Percentiles rank a stretch among this genome's conserved stretches.
Conservation (phyloP, 2,888 invertebrate species). For the Eupithecia tripunctaria region DNA sequence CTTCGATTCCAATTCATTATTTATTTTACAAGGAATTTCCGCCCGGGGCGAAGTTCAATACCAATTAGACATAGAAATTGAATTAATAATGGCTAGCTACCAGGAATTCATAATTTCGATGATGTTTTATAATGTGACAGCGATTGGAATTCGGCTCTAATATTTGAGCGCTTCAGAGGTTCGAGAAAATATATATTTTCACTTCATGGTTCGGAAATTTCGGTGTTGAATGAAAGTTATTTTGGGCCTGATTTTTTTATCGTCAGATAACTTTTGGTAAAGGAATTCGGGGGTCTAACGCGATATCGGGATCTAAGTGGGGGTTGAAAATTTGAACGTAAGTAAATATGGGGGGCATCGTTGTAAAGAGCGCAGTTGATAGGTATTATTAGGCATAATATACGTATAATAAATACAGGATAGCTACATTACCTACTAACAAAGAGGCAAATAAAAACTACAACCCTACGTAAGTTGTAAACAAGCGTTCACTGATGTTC, state of each 20-base stretch:
- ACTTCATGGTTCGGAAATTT: neutral
- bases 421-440: too few relatives aligned
- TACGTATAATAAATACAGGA: too few relatives aligned
- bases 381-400: too few relatives aligned
- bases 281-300: too few relatives aligned
- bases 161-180: conserved; percentile 14
- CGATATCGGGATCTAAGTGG: too few relatives aligned
- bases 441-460: too few relatives aligned
- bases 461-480: too few relatives aligned
- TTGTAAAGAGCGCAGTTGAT: too few relatives aligned
- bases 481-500: too few relatives aligned
- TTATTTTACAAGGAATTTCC: conserved; percentile 14
- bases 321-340: too few relatives aligned
- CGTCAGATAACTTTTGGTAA: neutral
- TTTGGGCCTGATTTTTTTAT: neutral
- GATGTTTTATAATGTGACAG: conserved; percentile 16
- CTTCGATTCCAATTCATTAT: conserved; percentile 15
- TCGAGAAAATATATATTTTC: conserved; percentile 12
- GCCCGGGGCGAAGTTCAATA: conserved; percentile 18
- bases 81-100: conserved; percentile 23
- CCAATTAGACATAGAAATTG: conserved; percentile 25
- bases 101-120: conserved; percentile 23
- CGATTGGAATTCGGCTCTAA: conserved; percentile 17
- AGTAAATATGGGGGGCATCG: too few relatives aligned
- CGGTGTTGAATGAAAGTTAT: neutral